Evolutionary conservation across 2,113 vertebrate genomes (phyloP).

Genomic region (Promerops cafer): DNA sequence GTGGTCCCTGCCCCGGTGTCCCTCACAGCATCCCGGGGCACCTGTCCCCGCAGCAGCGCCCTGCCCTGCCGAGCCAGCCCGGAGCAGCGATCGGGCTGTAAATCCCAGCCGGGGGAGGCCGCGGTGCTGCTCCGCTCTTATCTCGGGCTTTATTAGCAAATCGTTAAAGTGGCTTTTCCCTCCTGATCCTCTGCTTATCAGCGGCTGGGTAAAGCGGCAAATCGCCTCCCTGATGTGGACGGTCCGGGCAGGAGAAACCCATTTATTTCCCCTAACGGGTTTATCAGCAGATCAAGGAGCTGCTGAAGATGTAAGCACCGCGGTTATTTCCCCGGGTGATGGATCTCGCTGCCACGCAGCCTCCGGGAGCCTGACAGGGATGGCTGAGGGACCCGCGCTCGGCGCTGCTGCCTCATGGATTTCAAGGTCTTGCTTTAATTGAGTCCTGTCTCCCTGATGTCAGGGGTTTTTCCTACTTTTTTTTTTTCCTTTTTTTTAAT

Average conservation of each 20-base stretch:
- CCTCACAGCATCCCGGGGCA: background rate
- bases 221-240: background rate
- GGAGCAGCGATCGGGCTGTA: background rate
- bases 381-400: background rate
- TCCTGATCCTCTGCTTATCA: background rate
- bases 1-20: background rate
- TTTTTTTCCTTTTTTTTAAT: background rate
- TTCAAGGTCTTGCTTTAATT: constrained; percentile 13
- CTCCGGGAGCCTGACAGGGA: background rate
- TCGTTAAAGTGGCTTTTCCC: background rate
- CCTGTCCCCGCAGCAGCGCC: background rate
- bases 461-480: background rate
- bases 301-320: constrained; percentile 36
- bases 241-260: background rate
- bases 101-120: background rate
- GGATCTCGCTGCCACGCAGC: constrained; percentile 30
- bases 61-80: background rate
- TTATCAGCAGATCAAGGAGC: constrained; percentile 31
- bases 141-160: background rate
- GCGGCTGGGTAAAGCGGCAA: background rate
- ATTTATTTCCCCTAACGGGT: constrained; percentile 50
- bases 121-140: background rate
- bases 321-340: constrained; percentile 35
- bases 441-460: background rate
- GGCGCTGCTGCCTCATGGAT: background rate